These are phyloP conservation scores for cat (Felis catus) DNA, from an alignment of 2,113 vertebrate species.

Conservation along the genomic window DNA sequence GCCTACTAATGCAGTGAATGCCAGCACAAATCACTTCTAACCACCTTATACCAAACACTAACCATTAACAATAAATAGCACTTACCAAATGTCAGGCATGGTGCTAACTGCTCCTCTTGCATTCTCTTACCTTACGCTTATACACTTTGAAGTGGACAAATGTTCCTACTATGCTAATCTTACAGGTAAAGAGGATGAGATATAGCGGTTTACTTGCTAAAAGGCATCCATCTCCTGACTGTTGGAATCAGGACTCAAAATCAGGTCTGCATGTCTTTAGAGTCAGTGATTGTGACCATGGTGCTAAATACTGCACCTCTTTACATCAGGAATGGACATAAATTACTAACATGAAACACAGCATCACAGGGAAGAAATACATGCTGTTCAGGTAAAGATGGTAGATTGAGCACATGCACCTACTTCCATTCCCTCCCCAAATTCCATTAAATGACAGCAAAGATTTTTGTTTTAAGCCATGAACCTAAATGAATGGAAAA, in stretches of 20 bases:
- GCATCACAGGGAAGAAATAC: neutral
- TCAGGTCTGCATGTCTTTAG: neutral
- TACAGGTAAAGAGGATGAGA: neutral
- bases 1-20: neutral
- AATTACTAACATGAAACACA: neutral
- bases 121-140: neutral
- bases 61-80: neutral
- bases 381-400: neutral
- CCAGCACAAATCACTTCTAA: neutral
- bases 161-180: neutral
- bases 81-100: neutral
- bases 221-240: neutral
- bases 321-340: neutral
- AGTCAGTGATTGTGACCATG: neutral
- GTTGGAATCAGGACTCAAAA: neutral
- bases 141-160: neutral
- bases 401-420: neutral
- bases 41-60: neutral
- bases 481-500: neutral
- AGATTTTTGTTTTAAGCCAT: neutral
- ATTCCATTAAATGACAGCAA: neutral
- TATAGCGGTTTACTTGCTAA: neutral
- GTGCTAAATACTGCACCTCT: neutral
- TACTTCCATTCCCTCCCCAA: neutral
- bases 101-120: neutral